Evolutionary conservation across 2,797 vertebrate species (phyloP).

Genomic region (Chaenodraco wilsoni): DNA sequence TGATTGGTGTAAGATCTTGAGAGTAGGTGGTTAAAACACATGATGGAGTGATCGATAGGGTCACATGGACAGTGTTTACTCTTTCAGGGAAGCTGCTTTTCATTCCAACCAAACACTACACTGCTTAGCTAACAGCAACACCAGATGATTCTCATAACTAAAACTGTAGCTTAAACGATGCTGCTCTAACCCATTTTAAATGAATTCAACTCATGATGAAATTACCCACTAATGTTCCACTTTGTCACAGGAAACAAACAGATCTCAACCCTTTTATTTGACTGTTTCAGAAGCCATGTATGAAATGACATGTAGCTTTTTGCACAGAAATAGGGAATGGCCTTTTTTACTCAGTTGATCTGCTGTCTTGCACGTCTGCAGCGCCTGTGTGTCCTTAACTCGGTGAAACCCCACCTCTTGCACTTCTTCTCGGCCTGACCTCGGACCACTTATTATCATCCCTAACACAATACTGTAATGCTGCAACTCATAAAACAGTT

Average conservation of each 20-base stretch:
- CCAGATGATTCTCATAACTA: background rate
- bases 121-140: background rate
- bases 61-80: constrained; percentile 13
- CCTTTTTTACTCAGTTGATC: constrained; percentile 25
- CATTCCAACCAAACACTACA: constrained; percentile 26
- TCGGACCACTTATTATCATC: constrained; percentile 7
- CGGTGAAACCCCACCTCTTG: constrained; percentile 17
- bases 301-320: constrained; percentile 40
- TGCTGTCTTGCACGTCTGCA: constrained; percentile 10
- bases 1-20: constrained; percentile 40
- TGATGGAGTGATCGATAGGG: background rate
- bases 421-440: constrained; percentile 36
- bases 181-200: constrained; percentile 21
- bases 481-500: background rate
- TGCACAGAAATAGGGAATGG: constrained; percentile 47
- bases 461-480: background rate
- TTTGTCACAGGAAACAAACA: background rate
- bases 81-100: constrained; percentile 26
- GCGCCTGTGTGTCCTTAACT: constrained; percentile 27
- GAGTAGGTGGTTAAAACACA: background rate
- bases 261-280: background rate
- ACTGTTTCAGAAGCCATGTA: constrained; percentile 24
- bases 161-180: constrained; percentile 3
- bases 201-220: constrained; percentile 2
- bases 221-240: background rate